Base-by-base conservation (phyloP, 2,888 invertebrate species). In the Drosophila neotestacea region DNA sequence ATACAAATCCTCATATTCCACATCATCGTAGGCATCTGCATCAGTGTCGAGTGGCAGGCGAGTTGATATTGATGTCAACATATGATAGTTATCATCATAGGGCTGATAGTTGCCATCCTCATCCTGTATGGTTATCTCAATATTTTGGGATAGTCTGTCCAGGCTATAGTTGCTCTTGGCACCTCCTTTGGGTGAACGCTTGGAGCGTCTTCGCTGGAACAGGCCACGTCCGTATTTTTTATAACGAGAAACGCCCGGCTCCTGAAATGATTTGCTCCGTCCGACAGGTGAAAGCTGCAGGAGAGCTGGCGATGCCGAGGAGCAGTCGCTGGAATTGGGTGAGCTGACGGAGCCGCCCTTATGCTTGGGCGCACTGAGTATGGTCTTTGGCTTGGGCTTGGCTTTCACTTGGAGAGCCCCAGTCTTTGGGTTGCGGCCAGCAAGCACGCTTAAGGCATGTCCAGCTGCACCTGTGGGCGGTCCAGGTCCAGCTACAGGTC, bases 241-340 rank as follows among this genome's bases (percentile, higher is more conserved):
- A 44, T 85, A 81, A 3, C 90, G 82, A 4, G 81, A 44, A 4
- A 91, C 85, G 52, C 92, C 90, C 34, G 91, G 88, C 67, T 92
- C 93, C 81, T 93, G 93, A 79, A 93, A 93, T n/a, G 93, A 93
- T 76, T 92, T 92, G 78, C 93, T 93, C 38, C 93, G 90, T 0
- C 88, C 87, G 44, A 92, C 92, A 13, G 91, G 87, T 13, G 91
- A 89, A 5, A 88, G 54, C 52, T 82, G 82, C 4, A 58, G 44
- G 30, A 4, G 51, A 6, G 32, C 73, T 6, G 91, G 90, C 32
- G 91, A 89, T 32, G 82, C 81, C 42, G 91, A 89, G 28, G 91
- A 91, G 67, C 85, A 90, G 51, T 91, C 91, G 67, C 91, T 91
- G 69, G 91, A 90, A 79, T 91, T 91, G 63, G 91, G 90, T 42